These are phyloP conservation scores for Ailurus styani DNA, from an alignment of 2,113 vertebrate species.

Conservation along the genomic window DNA sequence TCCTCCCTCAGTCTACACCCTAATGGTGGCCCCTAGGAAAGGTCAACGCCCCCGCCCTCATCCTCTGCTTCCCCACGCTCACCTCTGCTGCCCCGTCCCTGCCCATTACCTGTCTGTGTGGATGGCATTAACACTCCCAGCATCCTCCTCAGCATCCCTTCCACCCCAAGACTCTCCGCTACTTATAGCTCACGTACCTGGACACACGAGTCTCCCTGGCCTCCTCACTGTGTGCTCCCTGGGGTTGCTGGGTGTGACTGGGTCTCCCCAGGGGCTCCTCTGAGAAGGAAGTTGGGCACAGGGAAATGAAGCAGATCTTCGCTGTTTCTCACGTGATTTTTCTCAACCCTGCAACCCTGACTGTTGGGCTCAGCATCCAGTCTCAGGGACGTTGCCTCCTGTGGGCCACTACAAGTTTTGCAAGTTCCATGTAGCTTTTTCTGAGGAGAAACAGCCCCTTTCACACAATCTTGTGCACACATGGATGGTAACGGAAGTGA, in stretches of 20 bases:
- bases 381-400: not conserved
- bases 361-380: not conserved
- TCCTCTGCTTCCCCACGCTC: not conserved
- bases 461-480: not conserved
- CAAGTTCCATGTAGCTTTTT: not conserved
- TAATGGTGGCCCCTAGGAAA: not conserved
- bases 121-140: not conserved
- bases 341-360: not conserved
- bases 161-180: not conserved
- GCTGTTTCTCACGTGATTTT: not conserved
- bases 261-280: not conserved
- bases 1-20: not conserved
- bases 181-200: not conserved
- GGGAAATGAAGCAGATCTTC: not conserved
- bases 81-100: not conserved
- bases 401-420: not conserved
- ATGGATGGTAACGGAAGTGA: not conserved
- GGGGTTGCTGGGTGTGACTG: not conserved
- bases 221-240: not conserved
- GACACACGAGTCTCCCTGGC: not conserved
- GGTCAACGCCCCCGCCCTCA: rapidly evolving
- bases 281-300: not conserved
- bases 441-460: not conserved
- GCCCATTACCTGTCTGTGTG: not conserved
- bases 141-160: not conserved